phyloP scores from a whole-genome alignment of 2,888 invertebrate species.

The Cosmopolites sordidus region DNA sequence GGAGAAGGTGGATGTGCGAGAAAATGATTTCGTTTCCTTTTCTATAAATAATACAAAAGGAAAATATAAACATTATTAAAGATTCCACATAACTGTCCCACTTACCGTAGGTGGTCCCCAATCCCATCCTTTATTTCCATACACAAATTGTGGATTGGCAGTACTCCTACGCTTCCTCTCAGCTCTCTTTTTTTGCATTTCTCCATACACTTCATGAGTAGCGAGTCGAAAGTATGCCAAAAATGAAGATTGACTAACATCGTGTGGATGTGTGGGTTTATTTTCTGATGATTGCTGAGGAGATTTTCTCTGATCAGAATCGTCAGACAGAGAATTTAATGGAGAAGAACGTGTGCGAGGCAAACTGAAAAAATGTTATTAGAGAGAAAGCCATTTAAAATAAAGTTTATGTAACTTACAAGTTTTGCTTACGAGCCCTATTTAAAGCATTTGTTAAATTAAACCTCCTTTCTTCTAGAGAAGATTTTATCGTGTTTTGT shows the following conservation, averaged over 20 bases:
- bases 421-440: slow-evolving; percentile 46
- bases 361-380: slow-evolving; percentile 30
- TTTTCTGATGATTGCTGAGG: slow-evolving; percentile 40
- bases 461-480: slow-evolving; percentile 43
- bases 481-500: slow-evolving; percentile 38
- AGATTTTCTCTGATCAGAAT: slow-evolving; percentile 40
- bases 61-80: neutral
- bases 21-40: slow-evolving; percentile 50
- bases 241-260: slow-evolving; percentile 47
- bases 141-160: slow-evolving; percentile 55
- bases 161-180: slow-evolving; percentile 55
- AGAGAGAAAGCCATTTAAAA: slow-evolving; percentile 10
- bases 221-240: slow-evolving; percentile 49
- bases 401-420: too few relatives aligned
- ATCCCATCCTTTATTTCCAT: slow-evolving; percentile 49
- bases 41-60: slow-evolving; percentile 45
- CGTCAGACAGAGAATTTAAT: slow-evolving; percentile 42
- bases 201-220: slow-evolving; percentile 49
- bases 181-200: slow-evolving; percentile 52
- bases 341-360: slow-evolving; percentile 36
- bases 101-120: slow-evolving; percentile 32
- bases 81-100: neutral
- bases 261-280: slow-evolving; percentile 39
- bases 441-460: slow-evolving; percentile 43
- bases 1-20: slow-evolving; percentile 50